Conservation (phyloP, 2,113 vertebrate species). For the Phylloscopus trochilus region DNA sequence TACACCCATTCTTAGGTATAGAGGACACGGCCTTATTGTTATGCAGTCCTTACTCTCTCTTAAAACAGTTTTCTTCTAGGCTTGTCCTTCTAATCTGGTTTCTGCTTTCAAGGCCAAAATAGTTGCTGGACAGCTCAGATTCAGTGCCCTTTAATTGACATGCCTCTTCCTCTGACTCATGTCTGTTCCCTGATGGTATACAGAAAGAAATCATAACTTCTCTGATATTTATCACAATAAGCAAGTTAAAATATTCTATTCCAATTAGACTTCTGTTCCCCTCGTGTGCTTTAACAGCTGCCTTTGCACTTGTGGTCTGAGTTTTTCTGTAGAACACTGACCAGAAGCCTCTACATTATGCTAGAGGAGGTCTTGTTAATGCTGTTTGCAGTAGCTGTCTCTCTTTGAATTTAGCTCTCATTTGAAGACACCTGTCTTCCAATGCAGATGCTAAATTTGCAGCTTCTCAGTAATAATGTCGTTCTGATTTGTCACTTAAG, state of each 20-base stretch:
- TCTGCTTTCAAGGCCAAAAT: not conserved
- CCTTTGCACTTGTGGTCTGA: not conserved
- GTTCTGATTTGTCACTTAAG: not conserved
- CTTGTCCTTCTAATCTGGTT: not conserved
- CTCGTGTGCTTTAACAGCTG: not conserved
- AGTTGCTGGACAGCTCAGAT: not conserved
- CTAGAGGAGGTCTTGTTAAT: not conserved
- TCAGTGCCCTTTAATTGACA: not conserved
- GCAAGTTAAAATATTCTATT: not conserved
- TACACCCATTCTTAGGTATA: not conserved
- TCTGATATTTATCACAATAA: not conserved
- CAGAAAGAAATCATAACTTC: not conserved
- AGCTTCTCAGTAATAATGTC: not conserved
- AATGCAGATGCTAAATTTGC: slow-evolving; percentile 1
- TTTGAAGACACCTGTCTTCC: not conserved
- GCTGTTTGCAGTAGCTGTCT: not conserved
- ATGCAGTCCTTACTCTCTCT: not conserved
- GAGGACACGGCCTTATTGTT: not conserved
- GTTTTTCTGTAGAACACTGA: not conserved
- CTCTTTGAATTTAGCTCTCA: not conserved
- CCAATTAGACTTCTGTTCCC: not conserved
- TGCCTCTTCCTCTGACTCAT: not conserved
- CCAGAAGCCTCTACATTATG: not conserved
- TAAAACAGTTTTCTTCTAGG: not conserved
- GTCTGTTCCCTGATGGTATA: not conserved